Evolutionary conservation across 2,797 vertebrate genomes (phyloP).

Genomic region (Tarsius wallacei): DNA sequence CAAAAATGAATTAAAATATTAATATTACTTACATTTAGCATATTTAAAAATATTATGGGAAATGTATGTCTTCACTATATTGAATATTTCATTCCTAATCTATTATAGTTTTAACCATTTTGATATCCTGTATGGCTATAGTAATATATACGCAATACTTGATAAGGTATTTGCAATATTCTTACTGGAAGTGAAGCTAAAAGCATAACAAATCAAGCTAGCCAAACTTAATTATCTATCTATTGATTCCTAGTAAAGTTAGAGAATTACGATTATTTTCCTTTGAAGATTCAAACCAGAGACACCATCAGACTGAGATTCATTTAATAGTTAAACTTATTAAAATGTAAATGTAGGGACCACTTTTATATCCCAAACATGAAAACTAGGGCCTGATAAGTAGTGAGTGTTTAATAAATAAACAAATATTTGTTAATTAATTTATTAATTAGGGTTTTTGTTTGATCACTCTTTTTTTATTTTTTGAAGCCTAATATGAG

Average conservation of each 20-base stretch:
- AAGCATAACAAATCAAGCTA: not conserved
- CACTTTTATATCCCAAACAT: not conserved
- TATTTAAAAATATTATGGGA: not conserved
- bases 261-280: not conserved
- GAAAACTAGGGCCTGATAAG: not conserved
- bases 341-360: not conserved
- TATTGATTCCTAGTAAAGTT: conserved; percentile 11
- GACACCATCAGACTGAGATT: not conserved
- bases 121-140: not conserved
- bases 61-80: not conserved
- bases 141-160: not conserved
- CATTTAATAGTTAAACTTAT: not conserved
- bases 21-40: not conserved
- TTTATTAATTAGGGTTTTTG: not conserved
- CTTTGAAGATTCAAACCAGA: not conserved
- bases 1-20: not conserved
- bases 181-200: not conserved
- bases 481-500: conserved; percentile 26
- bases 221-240: not conserved
- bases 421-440: conserved; percentile 28
- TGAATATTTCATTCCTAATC: not conserved
- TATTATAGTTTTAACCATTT: conserved; percentile 46
- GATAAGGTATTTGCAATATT: not conserved
- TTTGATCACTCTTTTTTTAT: not conserved
- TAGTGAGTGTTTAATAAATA: not conserved